These are phyloP conservation scores for Alosa sapidissima DNA, from an alignment of 2,797 vertebrate species.

Conservation along the genomic window DNA sequence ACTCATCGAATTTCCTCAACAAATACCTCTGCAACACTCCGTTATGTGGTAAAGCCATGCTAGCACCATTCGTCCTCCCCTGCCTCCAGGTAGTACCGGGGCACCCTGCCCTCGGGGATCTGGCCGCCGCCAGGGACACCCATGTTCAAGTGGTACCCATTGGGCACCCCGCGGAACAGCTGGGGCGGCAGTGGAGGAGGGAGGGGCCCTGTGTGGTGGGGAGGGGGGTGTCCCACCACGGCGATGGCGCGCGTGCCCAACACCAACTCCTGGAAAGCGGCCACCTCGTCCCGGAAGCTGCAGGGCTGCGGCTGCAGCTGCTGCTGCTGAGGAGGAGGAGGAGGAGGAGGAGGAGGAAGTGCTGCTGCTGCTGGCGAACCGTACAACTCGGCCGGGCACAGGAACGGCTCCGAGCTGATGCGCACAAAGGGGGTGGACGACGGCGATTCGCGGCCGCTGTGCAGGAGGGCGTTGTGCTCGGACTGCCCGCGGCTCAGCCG, in stretches of 20 bases:
- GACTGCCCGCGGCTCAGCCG: conserved; percentile 88
- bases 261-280: neutral
- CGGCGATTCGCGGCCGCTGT: conserved; percentile 72
- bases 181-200: conserved; percentile 76
- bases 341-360: conserved; percentile 29
- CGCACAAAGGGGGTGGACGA: conserved; percentile 71
- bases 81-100: conserved; percentile 83
- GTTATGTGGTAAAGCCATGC: conserved; percentile 72
- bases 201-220: conserved; percentile 78
- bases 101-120: conserved; percentile 63
- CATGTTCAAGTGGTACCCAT: conserved; percentile 86
- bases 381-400: conserved; percentile 64
- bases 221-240: neutral
- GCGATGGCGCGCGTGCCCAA: conserved; percentile 61
- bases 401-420: conserved; percentile 86
- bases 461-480: conserved; percentile 86
- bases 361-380: neutral
- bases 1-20: conserved; percentile 82
- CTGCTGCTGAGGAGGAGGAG: conserved; percentile 3
- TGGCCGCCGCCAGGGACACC: conserved; percentile 72
- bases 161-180: conserved; percentile 84
- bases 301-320: conserved; percentile 70
- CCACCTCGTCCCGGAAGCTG: conserved; percentile 81
- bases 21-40: conserved; percentile 47
- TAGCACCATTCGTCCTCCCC: conserved; percentile 96